Evolutionary conservation across 2,113 vertebrate species (phyloP).

Genomic region (Tetrax tetrax): DNA sequence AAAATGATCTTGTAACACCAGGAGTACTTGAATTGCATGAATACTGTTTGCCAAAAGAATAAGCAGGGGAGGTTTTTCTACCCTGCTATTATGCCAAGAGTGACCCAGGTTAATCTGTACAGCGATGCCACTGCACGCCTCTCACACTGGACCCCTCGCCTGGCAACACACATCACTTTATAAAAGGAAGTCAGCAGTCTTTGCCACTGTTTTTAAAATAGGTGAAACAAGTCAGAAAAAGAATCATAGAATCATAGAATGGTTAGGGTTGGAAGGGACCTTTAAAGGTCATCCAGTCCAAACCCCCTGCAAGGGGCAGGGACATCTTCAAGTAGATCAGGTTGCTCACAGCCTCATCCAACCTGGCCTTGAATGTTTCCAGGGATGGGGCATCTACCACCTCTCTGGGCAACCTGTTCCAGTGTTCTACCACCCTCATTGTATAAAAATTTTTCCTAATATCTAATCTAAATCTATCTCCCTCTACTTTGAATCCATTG

Average conservation of each 20-base stretch:
- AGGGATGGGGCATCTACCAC: too few relatives aligned
- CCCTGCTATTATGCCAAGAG: not conserved
- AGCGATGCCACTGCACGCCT: accelerated
- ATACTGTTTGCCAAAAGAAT: not conserved
- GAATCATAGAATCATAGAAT: not conserved
- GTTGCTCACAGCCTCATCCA: too few relatives aligned
- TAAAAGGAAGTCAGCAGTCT: not conserved
- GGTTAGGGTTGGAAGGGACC: too few relatives aligned
- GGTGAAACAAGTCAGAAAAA: not conserved
- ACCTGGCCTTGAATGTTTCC: too few relatives aligned
- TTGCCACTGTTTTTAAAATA: not conserved
- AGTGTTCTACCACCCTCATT: too few relatives aligned
- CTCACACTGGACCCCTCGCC: not conserved
- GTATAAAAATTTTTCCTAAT: too few relatives aligned
- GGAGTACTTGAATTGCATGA: not conserved
- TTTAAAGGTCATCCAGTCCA: too few relatives aligned
- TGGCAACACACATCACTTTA: not conserved
- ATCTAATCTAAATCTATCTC: too few relatives aligned
- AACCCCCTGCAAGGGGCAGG: too few relatives aligned
- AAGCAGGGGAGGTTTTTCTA: not conserved
- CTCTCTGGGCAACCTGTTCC: too few relatives aligned
- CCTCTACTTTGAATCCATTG: too few relatives aligned
- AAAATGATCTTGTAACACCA: not conserved
- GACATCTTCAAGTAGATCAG: too few relatives aligned
- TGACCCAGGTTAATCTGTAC: not conserved